phyloP scores from a whole-genome alignment of 2,888 invertebrate species.

The Xiphydria camelus region DNA sequence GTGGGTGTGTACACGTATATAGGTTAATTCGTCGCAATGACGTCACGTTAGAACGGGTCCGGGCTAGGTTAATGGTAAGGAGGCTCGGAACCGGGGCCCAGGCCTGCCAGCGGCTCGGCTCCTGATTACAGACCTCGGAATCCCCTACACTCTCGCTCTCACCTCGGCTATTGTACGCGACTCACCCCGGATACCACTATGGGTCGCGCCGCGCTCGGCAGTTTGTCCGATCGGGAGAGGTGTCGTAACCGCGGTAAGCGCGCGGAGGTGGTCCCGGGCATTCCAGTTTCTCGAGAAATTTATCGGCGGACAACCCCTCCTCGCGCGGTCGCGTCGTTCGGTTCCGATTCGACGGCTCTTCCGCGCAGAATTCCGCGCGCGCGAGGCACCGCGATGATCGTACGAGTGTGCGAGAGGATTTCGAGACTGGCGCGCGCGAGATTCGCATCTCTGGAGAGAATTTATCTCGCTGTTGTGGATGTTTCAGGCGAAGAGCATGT shows the following conservation, averaged over 20 bases:
- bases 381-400: too few species aligned
- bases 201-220: conserved; percentile 44
- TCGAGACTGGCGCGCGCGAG: too few species aligned
- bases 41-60: conserved; percentile 32
- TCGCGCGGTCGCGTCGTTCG: conserved; percentile 41
- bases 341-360: conserved; percentile 12
- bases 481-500: too few species aligned
- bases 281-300: conserved; percentile 51
- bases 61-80: conserved; percentile 53
- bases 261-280: conserved; percentile 44
- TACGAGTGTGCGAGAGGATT: too few species aligned
- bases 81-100: conserved; percentile 41
- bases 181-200: conserved; percentile 42
- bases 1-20: conserved; percentile 9
- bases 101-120: conserved; percentile 44
- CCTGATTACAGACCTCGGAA: conserved; percentile 57
- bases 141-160: conserved; percentile 55
- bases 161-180: conserved; percentile 44
- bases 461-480: too few species aligned
- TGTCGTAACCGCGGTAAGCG: conserved; percentile 47
- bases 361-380: too few species aligned
- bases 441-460: too few species aligned
- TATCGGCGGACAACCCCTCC: too few species aligned
- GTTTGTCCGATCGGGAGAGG: conserved; percentile 46
- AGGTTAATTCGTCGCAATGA: conserved; percentile 14